Conservation (phyloP, 2,113 vertebrate species). For the Peromyscus californicus region DNA sequence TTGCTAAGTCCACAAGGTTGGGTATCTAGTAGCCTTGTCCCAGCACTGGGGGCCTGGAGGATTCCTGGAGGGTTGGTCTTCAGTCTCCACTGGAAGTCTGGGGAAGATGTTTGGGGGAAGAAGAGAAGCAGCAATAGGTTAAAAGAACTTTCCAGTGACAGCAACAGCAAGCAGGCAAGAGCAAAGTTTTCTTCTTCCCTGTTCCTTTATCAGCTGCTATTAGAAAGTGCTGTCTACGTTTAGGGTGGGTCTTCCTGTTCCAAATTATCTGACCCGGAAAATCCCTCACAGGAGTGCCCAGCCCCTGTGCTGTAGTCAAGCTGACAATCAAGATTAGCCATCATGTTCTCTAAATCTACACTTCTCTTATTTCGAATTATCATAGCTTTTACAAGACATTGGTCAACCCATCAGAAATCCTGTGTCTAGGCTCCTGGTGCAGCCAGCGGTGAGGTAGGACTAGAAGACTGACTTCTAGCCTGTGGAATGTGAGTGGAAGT, state of each 20-base stretch:
- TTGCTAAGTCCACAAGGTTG: background rate
- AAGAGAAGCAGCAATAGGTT: background rate
- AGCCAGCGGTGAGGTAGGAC: background rate
- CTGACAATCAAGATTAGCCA: background rate
- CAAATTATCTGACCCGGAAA: background rate
- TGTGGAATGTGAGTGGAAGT: background rate
- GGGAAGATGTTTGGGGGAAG: background rate
- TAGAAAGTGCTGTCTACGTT: no score
- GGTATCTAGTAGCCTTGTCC: background rate
- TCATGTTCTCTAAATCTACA: background rate
- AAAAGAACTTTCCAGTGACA: background rate
- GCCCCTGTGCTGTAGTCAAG: background rate
- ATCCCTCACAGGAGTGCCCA: background rate
- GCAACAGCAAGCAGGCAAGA: background rate
- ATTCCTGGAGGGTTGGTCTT: background rate
- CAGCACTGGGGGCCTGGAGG: background rate
- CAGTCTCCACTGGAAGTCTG: background rate
- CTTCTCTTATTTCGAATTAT: background rate
- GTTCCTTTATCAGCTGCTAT: background rate
- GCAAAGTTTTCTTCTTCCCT: background rate
- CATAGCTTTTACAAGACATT: background rate
- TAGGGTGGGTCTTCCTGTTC: background rate
- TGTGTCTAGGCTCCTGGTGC: constrained; percentile 5
- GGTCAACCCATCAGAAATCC: background rate
- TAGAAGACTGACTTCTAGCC: background rate